Evolutionary conservation across 1,140 invertebrate genomes (phyloP).

Genomic region (Euwallacea fornicatus): DNA sequence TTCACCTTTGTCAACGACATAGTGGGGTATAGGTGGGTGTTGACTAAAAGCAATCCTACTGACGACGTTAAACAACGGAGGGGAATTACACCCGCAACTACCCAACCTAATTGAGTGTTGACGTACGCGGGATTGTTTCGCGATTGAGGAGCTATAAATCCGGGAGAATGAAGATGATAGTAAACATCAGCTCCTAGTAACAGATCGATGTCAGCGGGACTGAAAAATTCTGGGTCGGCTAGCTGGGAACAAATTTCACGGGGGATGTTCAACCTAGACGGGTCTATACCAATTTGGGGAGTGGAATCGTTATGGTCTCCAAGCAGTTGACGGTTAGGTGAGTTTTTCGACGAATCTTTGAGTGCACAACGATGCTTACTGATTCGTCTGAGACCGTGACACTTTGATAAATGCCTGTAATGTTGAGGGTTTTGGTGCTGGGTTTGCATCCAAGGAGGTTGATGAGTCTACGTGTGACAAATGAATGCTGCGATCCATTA

Average conservation of each 20-base stretch:
- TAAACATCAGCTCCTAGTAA: neutral
- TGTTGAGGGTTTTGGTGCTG: no score
- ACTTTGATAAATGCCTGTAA: no score
- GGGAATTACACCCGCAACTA: no score
- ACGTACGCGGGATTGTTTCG: neutral
- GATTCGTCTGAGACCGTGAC: no score
- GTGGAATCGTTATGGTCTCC: neutral
- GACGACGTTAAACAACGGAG: neutral
- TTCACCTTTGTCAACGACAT: neutral
- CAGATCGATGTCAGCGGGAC: no score
- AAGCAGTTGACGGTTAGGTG: neutral
- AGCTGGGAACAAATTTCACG: neutral
- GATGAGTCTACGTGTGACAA: no score
- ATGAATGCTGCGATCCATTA: no score
- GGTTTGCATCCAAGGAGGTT: no score
- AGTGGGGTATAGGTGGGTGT: neutral
- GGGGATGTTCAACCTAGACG: no score
- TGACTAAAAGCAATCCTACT: neutral
- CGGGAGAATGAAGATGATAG: neutral
- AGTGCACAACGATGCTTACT: no score
- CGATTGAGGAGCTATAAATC: neutral
- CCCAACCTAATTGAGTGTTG: constrained; percentile 11
- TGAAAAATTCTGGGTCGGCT: neutral
- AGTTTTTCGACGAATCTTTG: no score
- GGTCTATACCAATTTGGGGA: constrained; percentile 1